phyloP scores from a whole-genome alignment of 2,113 vertebrate species.

The Haemorhous mexicanus region DNA sequence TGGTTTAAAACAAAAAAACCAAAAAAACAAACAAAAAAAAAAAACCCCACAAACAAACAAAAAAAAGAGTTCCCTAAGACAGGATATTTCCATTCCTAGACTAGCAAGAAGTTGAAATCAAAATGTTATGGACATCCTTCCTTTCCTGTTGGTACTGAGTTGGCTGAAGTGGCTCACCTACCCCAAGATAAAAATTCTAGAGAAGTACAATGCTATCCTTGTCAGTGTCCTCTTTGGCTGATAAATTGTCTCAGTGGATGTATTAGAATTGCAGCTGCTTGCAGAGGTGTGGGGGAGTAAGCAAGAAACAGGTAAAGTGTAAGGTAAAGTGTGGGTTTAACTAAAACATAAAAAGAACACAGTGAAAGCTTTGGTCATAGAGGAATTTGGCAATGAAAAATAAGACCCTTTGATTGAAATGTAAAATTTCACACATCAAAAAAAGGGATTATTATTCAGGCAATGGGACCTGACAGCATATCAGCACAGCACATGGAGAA shows the following conservation, averaged over 20 bases:
- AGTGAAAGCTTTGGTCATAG: background rate
- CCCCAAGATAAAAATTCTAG: background rate
- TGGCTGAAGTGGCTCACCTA: background rate
- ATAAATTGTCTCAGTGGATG: background rate
- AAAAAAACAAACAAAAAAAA: too few species aligned
- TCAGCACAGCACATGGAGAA: background rate
- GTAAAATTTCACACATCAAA: background rate
- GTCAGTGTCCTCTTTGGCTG: background rate
- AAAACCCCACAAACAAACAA: too few species aligned
- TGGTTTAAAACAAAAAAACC: background rate
- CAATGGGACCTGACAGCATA: background rate
- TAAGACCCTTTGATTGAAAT: background rate
- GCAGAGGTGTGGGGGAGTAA: background rate
- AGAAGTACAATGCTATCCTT: background rate
- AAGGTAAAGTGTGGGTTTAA: background rate
- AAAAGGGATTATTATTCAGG: constrained; percentile 18
- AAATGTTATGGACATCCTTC: background rate
- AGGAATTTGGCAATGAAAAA: background rate
- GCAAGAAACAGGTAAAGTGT: background rate
- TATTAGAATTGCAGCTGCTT: background rate
- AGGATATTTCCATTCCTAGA: background rate
- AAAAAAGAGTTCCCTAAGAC: background rate
- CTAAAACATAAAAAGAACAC: background rate
- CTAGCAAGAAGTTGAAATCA: background rate
- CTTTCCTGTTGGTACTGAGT: background rate